phyloP scores from a whole-genome alignment of 2,888 invertebrate genomes.

The Eubasilissa splendida region DNA sequence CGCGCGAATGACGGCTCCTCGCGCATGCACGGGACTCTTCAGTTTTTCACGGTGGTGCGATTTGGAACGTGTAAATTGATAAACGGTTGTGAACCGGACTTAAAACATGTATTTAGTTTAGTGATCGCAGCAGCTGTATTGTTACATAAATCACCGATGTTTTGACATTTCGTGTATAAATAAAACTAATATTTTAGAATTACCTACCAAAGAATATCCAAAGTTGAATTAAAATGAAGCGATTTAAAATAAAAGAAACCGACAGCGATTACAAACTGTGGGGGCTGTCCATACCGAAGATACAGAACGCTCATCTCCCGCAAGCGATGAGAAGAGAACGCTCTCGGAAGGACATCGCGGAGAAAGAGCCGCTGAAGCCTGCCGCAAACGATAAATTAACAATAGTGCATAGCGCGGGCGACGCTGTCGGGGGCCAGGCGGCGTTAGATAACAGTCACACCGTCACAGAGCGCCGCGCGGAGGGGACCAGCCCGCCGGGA shows the following conservation, averaged over 20 bases:
- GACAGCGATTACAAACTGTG: slow-evolving; percentile 55
- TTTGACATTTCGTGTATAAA: too few relatives aligned
- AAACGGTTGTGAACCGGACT: background rate
- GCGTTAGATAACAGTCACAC: slow-evolving; percentile 11
- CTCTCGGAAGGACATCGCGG: slow-evolving; percentile 36
- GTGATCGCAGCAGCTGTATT: background rate
- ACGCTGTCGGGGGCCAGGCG: slow-evolving; percentile 33
- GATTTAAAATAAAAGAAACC: slow-evolving; percentile 52
- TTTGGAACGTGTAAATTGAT: background rate
- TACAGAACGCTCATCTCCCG: slow-evolving; percentile 47
- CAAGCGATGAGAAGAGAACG: slow-evolving; percentile 47
- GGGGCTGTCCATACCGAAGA: slow-evolving; percentile 55
- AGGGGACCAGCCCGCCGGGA: background rate
- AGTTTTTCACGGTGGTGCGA: background rate
- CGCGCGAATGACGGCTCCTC: too few relatives aligned
- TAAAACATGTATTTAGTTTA: background rate
- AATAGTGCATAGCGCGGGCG: slow-evolving; percentile 36
- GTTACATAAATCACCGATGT: background rate
- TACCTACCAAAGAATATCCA: too few relatives aligned
- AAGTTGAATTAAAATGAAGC: slow-evolving; percentile 45
- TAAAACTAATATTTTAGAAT: too few relatives aligned
- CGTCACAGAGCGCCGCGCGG: background rate
- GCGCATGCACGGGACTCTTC: too few relatives aligned
- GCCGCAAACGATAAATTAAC: slow-evolving; percentile 2
- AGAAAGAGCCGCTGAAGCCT: slow-evolving; percentile 34